These are phyloP conservation scores for Apocrypta bakeri DNA, from an alignment of 1,140 invertebrate species.

Conservation along the genomic window DNA sequence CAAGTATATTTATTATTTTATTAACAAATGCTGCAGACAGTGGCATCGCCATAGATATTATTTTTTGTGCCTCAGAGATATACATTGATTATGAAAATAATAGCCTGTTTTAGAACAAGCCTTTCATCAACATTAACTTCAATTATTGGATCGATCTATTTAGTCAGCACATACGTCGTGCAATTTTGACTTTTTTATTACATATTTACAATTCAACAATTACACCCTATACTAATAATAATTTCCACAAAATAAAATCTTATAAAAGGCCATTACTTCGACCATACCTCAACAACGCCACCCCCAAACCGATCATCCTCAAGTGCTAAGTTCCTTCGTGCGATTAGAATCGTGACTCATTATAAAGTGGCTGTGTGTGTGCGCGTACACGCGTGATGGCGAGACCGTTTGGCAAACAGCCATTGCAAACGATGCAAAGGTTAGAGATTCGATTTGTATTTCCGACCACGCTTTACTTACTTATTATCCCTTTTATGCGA, in stretches of 20 bases:
- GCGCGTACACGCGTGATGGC: neutral
- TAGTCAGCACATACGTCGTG: too few relatives aligned
- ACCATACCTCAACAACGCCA: neutral
- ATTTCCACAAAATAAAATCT: neutral
- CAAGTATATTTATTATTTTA: too few relatives aligned
- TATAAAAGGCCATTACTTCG: neutral
- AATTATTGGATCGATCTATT: too few relatives aligned
- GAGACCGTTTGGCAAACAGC: conserved; percentile 1
- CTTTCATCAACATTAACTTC: too few relatives aligned
- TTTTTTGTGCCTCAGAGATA: too few relatives aligned
- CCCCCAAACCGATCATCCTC: neutral
- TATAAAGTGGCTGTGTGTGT: neutral
- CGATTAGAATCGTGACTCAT: conserved; percentile 20
- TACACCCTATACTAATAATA: too few relatives aligned
- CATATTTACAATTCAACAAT: too few relatives aligned
- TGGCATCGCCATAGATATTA: too few relatives aligned
- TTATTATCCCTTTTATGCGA: neutral
- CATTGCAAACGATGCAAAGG: conserved; percentile 3
- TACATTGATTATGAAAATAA: too few relatives aligned
- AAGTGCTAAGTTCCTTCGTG: neutral
- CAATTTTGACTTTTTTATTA: too few relatives aligned
- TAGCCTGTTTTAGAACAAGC: too few relatives aligned
- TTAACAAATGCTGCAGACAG: too few relatives aligned
- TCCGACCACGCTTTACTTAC: neutral
- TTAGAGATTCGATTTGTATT: conserved; percentile 17